Conservation (phyloP, 2,888 invertebrate species). For the Drosophila monieri region DNA sequence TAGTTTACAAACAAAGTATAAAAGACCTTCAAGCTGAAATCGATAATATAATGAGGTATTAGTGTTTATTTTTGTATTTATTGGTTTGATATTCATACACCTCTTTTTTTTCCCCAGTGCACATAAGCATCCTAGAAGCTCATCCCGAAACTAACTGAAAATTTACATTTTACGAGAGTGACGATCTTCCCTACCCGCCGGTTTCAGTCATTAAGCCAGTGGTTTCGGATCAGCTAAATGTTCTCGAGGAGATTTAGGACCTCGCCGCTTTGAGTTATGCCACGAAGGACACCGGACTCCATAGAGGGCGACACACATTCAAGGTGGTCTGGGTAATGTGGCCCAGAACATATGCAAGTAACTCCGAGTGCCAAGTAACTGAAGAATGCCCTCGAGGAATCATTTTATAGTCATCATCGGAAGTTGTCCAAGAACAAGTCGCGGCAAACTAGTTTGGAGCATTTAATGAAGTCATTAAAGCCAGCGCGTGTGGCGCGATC, state of each 20-base stretch:
- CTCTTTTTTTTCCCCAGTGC: not conserved
- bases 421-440: slow-evolving; percentile 54
- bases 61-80: no score
- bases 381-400: slow-evolving; percentile 71
- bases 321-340: slow-evolving; percentile 31
- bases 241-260: slow-evolving; percentile 52
- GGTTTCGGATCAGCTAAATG: slow-evolving; percentile 27
- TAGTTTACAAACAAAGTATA: not conserved
- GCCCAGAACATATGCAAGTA: not conserved
- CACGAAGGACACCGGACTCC: slow-evolving; percentile 23
- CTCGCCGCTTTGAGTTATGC: slow-evolving; percentile 37
- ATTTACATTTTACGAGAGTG: slow-evolving; percentile 68
- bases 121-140: slow-evolving; percentile 16
- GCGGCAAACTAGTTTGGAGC: slow-evolving; percentile 62
- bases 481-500: slow-evolving; percentile 83
- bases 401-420: slow-evolving; percentile 74
- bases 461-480: slow-evolving; percentile 83
- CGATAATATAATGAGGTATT: not conserved
- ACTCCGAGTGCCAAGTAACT: slow-evolving; percentile 52
- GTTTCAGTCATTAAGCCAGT: slow-evolving; percentile 65
- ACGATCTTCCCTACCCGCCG: slow-evolving; percentile 53
- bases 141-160: slow-evolving; percentile 40
- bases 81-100: no score
- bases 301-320: slow-evolving; percentile 16
- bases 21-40: not conserved